Base-by-base conservation (phyloP, 2,113 vertebrate species). In the Hepsetus odoe region DNA sequence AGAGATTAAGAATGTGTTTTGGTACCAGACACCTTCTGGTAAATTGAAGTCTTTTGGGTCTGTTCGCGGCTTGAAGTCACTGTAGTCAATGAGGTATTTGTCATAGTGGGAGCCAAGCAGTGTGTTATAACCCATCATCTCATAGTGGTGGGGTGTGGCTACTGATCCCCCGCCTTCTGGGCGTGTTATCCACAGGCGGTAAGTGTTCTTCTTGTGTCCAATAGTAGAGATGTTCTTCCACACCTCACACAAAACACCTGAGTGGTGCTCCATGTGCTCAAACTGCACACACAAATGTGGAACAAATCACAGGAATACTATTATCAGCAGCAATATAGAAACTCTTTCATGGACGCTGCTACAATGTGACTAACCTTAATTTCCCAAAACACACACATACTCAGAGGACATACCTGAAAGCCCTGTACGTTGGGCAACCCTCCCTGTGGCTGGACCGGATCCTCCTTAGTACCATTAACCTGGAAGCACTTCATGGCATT, bases 91-190 rank as follows among this genome's bases (percentile, higher is more conserved):
- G 76, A 96, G 83, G 4, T 94, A 93, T 77, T 95, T 94, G 88
- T 96, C 93, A 0, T 94, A 95, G 85, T 93, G 94, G 58, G 93
- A 96, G 0, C 92, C 94, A 85, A 93, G 84, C 68, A 94, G 88
- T 0, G 88, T 91, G 88, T 96, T 95, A 87, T 91, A 95, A 1
- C 93, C 93, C 42, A 81, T 86, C 94, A 92, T 94, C 87, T 95
- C 91, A 0, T 94, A 94, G 65, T 93, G 94, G 65, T 93, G 79
- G 0, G 94, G 91, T 7, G 59, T 72, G 1, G 90, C 61, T 0
- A 86, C 85, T 0, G 83, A 84, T 33, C 86, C 42, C 0, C 49
- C 44, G 3, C n/a, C 73, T 83, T 93, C 87, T 6, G 86, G 69
- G 16, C 87, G 89, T 2, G 89, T 87, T 66, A 95, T 91, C 93